Base-by-base conservation (phyloP, 2,888 invertebrate genomes). In the Drosophila aldrichi region DNA sequence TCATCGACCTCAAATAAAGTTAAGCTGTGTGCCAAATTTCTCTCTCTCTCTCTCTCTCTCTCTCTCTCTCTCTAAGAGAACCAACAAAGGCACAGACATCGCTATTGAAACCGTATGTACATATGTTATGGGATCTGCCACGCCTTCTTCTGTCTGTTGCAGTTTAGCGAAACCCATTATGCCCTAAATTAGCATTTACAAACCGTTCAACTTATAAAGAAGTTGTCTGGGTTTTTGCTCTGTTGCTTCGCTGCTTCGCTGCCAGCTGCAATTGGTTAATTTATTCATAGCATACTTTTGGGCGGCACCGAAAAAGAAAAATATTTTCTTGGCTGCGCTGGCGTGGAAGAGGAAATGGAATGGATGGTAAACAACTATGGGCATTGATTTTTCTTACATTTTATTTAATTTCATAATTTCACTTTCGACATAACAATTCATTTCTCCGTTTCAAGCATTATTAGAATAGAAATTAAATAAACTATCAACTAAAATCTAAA, bases 381-480 rank as follows among this genome's bases (percentile, higher is more conserved):
- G 9, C 6, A n/a, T 16, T 63, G 46, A 76, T 74, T 78, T 78
- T 82, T 89, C 82, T 86, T 84, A 82, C 69, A 79, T 82, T 88
- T 83, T 85, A 82, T 88, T 87, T 88, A 84, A 86, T 84, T 77
- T 66, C 67, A 80, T 76, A 73, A 70, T 70, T 80, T 82, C 74
- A 75, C 74, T 79, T 79, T 82, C 74, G 78, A 90, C 85, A 84
- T 86, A 90, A 90, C 81, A 83, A 88, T 90, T 83, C 83, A 86
- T 77, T 77, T 87, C 77, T 81, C 79, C 84, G 74, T 89, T 84
- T 89, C 77, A 82, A 83, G 83, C 74, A 82, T 79, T 83, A 86
- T 87, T 87, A 86, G 81, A 79, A 79, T 89, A 89, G 66, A 89
- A 74, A 90, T 91, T 91, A 91, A 89, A 91, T 91, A 91, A 90